Evolutionary conservation across 2,797 vertebrate genomes (phyloP).

Genomic region (Pseudotriccus pelzelni): DNA sequence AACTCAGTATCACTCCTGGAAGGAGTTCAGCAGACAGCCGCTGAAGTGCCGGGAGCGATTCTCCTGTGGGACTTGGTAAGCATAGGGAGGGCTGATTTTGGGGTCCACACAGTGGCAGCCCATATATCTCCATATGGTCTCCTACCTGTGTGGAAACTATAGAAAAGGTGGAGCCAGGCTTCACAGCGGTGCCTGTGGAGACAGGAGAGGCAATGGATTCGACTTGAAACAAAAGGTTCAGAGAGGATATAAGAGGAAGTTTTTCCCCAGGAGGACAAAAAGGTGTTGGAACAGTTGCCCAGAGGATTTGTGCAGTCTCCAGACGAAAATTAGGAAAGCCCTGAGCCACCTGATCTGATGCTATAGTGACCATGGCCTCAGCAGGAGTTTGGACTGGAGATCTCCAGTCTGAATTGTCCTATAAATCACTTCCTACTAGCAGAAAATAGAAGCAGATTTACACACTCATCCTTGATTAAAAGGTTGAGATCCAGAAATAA

Average conservation of each 20-base stretch:
- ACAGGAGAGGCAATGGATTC: background rate
- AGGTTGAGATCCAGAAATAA: background rate
- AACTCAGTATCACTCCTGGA: background rate
- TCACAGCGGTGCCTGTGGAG: background rate
- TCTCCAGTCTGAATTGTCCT: background rate
- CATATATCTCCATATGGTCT: background rate
- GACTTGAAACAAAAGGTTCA: background rate
- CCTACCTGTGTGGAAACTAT: background rate
- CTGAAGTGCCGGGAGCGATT: background rate
- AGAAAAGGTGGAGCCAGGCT: background rate
- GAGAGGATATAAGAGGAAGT: background rate
- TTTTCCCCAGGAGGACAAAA: background rate
- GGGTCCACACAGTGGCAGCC: background rate
- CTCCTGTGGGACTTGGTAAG: background rate
- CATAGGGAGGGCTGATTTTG: background rate
- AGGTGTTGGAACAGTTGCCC: background rate
- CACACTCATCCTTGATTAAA: background rate
- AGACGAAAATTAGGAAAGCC: background rate
- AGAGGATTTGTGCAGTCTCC: background rate
- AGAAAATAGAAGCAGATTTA: background rate
- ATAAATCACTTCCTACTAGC: background rate
- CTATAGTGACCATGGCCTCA: background rate
- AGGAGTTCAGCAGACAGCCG: background rate
- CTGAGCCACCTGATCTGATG: background rate
- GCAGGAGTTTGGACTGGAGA: background rate